Evolutionary conservation across 2,888 invertebrate genomes (phyloP).

Genomic region (Xylocampa areola): DNA sequence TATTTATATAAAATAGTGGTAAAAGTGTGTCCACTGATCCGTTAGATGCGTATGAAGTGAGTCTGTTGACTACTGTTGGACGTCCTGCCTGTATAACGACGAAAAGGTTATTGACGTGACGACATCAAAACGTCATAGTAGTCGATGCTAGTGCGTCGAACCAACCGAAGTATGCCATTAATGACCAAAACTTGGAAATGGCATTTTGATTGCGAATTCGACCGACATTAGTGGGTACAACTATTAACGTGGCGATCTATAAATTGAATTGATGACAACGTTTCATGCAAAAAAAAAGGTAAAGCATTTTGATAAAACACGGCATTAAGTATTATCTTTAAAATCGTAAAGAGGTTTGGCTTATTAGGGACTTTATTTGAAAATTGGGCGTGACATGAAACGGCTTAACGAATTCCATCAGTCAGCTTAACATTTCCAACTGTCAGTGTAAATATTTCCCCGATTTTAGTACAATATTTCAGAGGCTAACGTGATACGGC

Average conservation of each 20-base stretch:
- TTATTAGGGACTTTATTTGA: no score
- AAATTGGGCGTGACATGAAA: not conserved
- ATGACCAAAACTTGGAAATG: conserved; percentile 21
- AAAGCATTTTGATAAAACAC: no score
- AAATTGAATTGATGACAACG: conserved; percentile 23
- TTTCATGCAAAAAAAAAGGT: no score
- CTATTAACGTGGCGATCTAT: conserved; percentile 12
- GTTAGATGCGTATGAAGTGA: no score
- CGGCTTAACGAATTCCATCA: not conserved
- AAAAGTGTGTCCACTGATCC: no score
- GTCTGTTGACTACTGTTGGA: no score
- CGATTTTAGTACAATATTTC: conserved; percentile 1
- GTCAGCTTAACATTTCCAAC: conserved; percentile 1
- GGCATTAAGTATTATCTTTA: no score
- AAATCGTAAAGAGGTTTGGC: no score
- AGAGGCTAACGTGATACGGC: not conserved
- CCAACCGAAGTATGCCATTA: conserved; percentile 4
- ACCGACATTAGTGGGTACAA: conserved; percentile 28
- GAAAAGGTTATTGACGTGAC: no score
- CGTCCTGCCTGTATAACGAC: no score
- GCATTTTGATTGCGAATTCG: conserved; percentile 31
- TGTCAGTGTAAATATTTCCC: not conserved
- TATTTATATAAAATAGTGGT: no score
- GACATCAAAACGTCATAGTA: no score
- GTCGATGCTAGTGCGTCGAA: not conserved